A percentile compares a stretch with the other conserved stretches of the same genome.
Evolutionary conservation across 2,888 invertebrate genomes (phyloP).

Genomic region (Tachystola acroxantha): DNA sequence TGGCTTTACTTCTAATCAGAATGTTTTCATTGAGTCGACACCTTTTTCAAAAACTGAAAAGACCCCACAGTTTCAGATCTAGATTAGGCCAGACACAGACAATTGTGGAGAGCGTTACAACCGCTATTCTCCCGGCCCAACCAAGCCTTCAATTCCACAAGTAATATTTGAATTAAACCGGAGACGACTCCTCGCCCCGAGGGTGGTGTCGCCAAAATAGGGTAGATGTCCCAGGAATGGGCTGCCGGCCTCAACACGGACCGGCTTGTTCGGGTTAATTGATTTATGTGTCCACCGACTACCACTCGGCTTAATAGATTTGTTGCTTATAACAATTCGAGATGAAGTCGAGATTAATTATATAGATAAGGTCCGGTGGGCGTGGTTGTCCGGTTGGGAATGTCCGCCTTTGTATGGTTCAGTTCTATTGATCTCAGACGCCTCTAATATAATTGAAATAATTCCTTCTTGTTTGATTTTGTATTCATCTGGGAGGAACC

Average conservation of each 20-base stretch:
- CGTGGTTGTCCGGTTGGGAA: too few relatives aligned
- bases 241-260: conserved; percentile 55
- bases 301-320: conserved; percentile 57
- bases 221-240: conserved; percentile 53
- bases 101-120: not conserved
- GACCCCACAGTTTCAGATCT: too few relatives aligned
- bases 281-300: conserved; percentile 56
- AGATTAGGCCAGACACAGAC: too few relatives aligned
- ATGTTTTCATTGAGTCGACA: too few relatives aligned
- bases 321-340: conserved; percentile 63
- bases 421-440: too few relatives aligned
- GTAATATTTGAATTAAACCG: conserved; percentile 71
- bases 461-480: too few relatives aligned
- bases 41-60: too few relatives aligned
- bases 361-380: conserved; percentile 23
- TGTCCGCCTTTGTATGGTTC: too few relatives aligned
- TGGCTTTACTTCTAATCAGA: too few relatives aligned
- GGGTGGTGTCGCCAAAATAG: conserved; percentile 54
- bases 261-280: conserved; percentile 65
- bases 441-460: too few relatives aligned
- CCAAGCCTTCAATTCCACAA: conserved; percentile 60
- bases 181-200: conserved; percentile 52
- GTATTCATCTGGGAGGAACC: too few relatives aligned
- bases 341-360: conserved; percentile 56
- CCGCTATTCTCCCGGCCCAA: conserved; percentile 29